A percentile compares a stretch with the other conserved stretches of the same genome.
Conservation (phyloP, 2,113 vertebrate genomes). For the Malurus elegans region DNA sequence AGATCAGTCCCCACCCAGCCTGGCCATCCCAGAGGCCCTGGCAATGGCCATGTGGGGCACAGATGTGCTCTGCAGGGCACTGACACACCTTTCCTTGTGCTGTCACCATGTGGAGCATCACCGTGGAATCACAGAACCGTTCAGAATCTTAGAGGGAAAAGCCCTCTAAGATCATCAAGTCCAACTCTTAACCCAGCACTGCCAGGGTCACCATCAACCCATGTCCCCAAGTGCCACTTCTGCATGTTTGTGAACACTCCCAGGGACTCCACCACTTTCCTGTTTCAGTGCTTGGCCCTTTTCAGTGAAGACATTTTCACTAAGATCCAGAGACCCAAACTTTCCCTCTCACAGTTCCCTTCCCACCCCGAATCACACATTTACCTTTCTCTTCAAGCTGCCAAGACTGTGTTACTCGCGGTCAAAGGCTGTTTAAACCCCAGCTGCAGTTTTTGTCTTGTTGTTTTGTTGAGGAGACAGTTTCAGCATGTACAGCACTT, state of each 20-base stretch:
- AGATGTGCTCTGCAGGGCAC: background rate
- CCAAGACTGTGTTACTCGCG: background rate
- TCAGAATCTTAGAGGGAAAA: background rate
- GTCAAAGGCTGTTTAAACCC: background rate
- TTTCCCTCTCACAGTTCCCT: accelerated
- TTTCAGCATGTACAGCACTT: slow-evolving; percentile 22
- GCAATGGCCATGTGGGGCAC: background rate
- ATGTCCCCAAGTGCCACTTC: background rate
- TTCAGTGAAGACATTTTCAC: too few relatives aligned
- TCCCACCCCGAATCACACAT: background rate
- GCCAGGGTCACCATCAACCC: background rate
- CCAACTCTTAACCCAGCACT: background rate
- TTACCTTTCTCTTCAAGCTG: background rate
- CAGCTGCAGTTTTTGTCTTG: background rate
- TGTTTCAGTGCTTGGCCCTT: background rate
- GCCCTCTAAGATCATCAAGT: background rate
- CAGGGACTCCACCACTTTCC: background rate
- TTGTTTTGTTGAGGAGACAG: background rate
- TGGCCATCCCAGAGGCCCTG: background rate
- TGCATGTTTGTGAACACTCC: background rate
- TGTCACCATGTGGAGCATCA: background rate
- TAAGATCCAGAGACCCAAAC: background rate
- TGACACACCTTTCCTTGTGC: background rate
- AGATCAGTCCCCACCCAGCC: background rate
- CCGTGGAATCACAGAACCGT: background rate